These are phyloP conservation scores for Drosophila tsacasi DNA, from an alignment of 1,140 invertebrate species.

Conservation along the genomic window DNA sequence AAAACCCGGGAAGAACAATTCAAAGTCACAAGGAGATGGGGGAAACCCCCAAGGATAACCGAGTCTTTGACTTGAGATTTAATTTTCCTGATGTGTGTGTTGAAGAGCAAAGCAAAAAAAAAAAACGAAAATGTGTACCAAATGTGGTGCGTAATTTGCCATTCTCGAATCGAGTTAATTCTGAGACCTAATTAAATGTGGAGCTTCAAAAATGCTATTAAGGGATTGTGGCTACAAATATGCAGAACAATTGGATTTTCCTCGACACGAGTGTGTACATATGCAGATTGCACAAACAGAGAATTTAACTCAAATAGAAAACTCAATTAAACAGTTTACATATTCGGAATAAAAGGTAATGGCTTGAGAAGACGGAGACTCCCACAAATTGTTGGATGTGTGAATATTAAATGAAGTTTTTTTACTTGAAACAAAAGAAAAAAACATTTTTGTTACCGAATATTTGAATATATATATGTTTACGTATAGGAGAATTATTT, in stretches of 20 bases:
- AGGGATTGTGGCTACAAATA: conserved; percentile 37
- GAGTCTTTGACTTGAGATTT: conserved; percentile 64
- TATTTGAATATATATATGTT: neutral
- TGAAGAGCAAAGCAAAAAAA: conserved; percentile 1
- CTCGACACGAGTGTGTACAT: conserved; percentile 1
- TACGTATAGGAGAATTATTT: neutral
- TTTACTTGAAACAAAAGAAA: neutral
- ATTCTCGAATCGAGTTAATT: conserved; percentile 48
- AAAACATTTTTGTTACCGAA: neutral
- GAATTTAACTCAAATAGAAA: conserved; percentile 27
- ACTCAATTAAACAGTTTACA: conserved; percentile 26
- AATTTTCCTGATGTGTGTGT: conserved; percentile 60
- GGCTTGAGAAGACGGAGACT: conserved; percentile 4
- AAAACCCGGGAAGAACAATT: conserved; percentile 2
- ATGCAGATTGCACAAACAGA: conserved; percentile 19
- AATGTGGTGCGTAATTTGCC: conserved; percentile 73
- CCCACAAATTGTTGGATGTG: neutral
- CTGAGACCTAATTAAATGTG: conserved; percentile 71
- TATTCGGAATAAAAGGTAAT: conserved; percentile 21
- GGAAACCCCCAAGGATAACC: conserved; percentile 20
- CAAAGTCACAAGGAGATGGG: neutral
- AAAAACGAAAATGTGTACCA: conserved; percentile 41
- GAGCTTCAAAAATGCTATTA: conserved; percentile 55
- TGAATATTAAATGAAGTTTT: conserved; percentile 5
- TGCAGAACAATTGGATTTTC: conserved; percentile 19